These are phyloP conservation scores for Chaitophorus viminalis DNA, from an alignment of 2,888 invertebrate genomes.

Conservation along the genomic window DNA sequence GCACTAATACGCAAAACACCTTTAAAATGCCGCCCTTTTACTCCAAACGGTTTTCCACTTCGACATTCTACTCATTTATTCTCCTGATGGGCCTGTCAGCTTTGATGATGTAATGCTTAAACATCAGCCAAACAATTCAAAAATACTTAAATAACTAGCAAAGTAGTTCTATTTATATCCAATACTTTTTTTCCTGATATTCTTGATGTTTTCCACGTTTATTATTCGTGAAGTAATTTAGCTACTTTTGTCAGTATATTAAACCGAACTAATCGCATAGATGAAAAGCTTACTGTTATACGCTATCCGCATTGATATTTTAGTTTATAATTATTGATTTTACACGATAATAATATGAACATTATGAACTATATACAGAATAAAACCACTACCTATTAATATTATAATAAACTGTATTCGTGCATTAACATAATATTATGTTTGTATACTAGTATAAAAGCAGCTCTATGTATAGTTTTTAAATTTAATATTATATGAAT, in stretches of 20 bases:
- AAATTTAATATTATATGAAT: no score
- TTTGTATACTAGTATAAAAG: no score
- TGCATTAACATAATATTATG: no score
- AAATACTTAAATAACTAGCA: neutral
- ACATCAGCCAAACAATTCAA: neutral
- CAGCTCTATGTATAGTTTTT: no score
- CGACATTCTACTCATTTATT: slow-evolving; percentile 15
- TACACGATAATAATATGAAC: no score
- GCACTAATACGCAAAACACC: slow-evolving; percentile 17
- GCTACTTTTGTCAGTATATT: neutral
- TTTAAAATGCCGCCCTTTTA: neutral
- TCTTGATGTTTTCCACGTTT: neutral
- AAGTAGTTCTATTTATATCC: neutral
- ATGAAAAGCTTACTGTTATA: no score
- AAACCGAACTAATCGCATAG: no score
- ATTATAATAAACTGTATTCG: no score
- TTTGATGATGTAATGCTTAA: slow-evolving; percentile 18
- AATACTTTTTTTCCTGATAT: neutral
- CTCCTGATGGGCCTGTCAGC: slow-evolving; percentile 9
- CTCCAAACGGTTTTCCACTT: slow-evolving; percentile 28
- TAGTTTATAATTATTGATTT: no score
- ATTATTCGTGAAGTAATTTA: neutral
- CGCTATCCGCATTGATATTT: no score
- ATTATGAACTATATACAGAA: no score
- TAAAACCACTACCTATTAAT: no score